These are phyloP conservation scores for Campaea margaritaria DNA, from an alignment of 2,888 invertebrate species.

Conservation along the genomic window DNA sequence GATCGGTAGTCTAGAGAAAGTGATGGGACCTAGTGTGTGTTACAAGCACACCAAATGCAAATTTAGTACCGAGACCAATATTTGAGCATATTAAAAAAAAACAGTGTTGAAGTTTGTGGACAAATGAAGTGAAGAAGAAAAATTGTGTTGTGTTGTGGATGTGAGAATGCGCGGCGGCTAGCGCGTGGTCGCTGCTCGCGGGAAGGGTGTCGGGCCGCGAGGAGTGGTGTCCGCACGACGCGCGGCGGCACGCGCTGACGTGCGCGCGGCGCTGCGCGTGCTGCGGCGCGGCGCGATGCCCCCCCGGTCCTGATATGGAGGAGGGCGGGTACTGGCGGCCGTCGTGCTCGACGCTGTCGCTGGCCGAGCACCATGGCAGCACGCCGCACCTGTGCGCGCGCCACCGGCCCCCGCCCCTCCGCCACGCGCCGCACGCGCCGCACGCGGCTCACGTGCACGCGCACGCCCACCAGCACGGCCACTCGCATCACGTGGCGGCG, in stretches of 20 bases:
- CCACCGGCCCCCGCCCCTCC: conserved; percentile 70
- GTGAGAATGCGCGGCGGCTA: conserved; percentile 69
- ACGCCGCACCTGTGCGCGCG: conserved; percentile 77
- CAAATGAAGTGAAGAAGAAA: conserved; percentile 32
- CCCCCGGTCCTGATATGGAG: conserved; percentile 80
- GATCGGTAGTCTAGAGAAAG: conserved; percentile 46
- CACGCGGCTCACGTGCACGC: conserved; percentile 61
- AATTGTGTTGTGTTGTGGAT: conserved; percentile 57
- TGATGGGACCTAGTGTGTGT: conserved; percentile 66
- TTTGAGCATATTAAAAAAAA: conserved; percentile 15
- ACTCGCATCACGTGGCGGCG: conserved; percentile 71
- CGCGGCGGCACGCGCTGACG: conserved; percentile 83
- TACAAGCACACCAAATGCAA: conserved; percentile 45
- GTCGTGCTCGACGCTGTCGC: conserved; percentile 81
- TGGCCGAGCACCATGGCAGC: conserved; percentile 81
- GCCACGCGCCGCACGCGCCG: conserved; percentile 68
- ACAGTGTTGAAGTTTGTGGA: conserved; percentile 30
- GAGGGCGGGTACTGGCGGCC: conserved; percentile 83
- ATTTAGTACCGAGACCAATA: conserved; percentile 51
- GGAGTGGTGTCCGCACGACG: conserved; percentile 84
- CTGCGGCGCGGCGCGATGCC: conserved; percentile 84
- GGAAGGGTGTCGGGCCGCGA: conserved; percentile 84
- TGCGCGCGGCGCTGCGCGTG: conserved; percentile 83
- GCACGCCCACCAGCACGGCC: conserved; percentile 60
- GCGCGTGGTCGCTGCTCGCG: conserved; percentile 65